Percentiles rank a stretch among this genome's conserved stretches.
phyloP scores from a whole-genome alignment of 2,797 vertebrate genomes.

The Chiloscyllium punctatum region DNA sequence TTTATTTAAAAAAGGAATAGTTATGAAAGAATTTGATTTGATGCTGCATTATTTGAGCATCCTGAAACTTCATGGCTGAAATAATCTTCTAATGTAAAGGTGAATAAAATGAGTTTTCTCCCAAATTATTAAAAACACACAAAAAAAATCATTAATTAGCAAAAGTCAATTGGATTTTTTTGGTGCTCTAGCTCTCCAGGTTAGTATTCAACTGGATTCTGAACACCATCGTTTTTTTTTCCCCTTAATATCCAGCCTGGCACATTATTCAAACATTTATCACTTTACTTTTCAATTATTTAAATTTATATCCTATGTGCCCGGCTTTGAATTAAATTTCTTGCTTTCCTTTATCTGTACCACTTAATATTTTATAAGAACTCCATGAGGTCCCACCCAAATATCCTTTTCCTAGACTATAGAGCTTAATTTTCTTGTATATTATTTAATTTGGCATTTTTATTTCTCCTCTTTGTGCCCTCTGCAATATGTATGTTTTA shows the following conservation, averaged over 20 bases:
- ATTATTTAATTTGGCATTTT: not conserved
- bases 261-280: not conserved
- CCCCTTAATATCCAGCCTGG: not conserved
- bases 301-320: not conserved
- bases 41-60: not conserved
- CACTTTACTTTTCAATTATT: conserved; percentile 11
- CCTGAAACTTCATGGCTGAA: not conserved
- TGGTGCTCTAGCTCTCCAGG: not conserved
- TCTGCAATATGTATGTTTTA: not conserved
- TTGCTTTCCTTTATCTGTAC: not conserved
- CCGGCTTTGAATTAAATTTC: not conserved
- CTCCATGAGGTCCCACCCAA: not conserved
- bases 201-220: not conserved
- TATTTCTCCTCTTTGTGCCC: not conserved
- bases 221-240: no score
- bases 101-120: not conserved
- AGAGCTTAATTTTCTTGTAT: not conserved
- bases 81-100: not conserved
- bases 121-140: not conserved
- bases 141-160: not conserved
- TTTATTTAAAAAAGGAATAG: not conserved
- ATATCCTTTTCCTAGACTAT: not conserved
- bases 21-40: not conserved
- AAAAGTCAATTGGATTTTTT: not conserved
- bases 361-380: not conserved